Percentiles rank a stretch among this genome's conserved stretches.
Evolutionary conservation across 2,797 vertebrate species (phyloP).

Genomic region (Nothura maculosa): DNA sequence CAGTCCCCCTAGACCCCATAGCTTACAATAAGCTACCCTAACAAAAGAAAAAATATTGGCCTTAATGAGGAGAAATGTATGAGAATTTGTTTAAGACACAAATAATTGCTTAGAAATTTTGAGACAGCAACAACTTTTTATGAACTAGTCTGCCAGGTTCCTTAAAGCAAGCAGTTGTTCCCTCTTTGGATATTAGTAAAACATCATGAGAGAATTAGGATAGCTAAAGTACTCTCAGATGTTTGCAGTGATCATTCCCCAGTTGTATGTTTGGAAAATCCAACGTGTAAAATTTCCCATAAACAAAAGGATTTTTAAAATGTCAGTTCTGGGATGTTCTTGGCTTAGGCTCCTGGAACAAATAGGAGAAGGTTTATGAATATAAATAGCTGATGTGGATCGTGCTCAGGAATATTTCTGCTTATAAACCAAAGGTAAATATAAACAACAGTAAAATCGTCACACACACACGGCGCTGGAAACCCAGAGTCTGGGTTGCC

Average conservation of each 20-base stretch:
- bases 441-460: slow-evolving; percentile 9
- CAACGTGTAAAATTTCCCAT: slow-evolving; percentile 78
- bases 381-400: slow-evolving; percentile 72
- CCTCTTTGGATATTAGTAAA: slow-evolving; percentile 68
- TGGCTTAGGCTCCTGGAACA: slow-evolving; percentile 63
- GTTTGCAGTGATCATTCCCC: slow-evolving; percentile 67
- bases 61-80: slow-evolving; percentile 27
- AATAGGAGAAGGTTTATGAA: slow-evolving; percentile 55
- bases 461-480: neutral
- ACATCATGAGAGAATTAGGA: slow-evolving; percentile 79
- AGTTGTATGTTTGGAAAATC: slow-evolving; percentile 73
- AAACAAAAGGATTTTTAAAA: slow-evolving; percentile 78
- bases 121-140: slow-evolving; percentile 52
- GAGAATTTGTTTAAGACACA: slow-evolving; percentile 6
- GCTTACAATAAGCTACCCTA: neutral
- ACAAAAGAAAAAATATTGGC: neutral
- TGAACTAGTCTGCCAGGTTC: neutral
- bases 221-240: slow-evolving; percentile 80
- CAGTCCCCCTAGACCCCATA: neutral
- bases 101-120: neutral
- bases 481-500: neutral
- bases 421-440: slow-evolving; percentile 50
- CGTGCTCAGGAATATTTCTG: slow-evolving; percentile 42
- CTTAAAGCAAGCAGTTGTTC: slow-evolving; percentile 63
- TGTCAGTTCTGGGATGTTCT: slow-evolving; percentile 74